These are phyloP conservation scores for Polypterus senegalus DNA, from an alignment of 2,113 vertebrate genomes.

Conservation along the genomic window DNA sequence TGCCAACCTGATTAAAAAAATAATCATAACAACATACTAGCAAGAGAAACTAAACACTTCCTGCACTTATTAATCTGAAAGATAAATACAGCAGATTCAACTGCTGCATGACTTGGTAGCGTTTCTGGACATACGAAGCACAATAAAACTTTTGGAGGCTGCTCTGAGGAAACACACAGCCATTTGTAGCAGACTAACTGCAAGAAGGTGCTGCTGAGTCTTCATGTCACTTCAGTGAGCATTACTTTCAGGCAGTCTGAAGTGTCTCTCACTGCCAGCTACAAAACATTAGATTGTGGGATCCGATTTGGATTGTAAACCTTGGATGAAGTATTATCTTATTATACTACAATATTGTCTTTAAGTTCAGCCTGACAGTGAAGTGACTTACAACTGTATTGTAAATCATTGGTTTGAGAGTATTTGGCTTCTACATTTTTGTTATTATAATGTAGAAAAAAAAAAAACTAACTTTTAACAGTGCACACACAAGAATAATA, in stretches of 20 bases:
- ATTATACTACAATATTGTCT: no score
- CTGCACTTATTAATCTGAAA: conserved; percentile 38
- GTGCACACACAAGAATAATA: no score
- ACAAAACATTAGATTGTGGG: no score
- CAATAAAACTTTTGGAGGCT: conserved; percentile 33
- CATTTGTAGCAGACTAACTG: conserved; percentile 38
- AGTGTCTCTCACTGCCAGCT: no score
- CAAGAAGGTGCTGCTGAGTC: conserved; percentile 24
- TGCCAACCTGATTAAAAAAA: conserved; percentile 51
- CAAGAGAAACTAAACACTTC: conserved; percentile 34
- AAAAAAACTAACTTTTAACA: no score
- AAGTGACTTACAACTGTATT: no score
- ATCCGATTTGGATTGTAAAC: not conserved
- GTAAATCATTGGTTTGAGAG: no score
- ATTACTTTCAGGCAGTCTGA: no score
- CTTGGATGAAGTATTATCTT: not conserved
- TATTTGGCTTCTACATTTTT: no score
- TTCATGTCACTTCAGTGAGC: no score
- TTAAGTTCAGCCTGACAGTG: no score
- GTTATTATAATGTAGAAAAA: no score
- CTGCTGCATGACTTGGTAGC: conserved; percentile 47
- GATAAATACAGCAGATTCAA: conserved; percentile 59
- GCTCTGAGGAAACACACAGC: conserved; percentile 37
- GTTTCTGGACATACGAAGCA: conserved; percentile 42
- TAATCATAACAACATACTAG: conserved; percentile 39